Percentiles rank a stretch among this genome's conserved stretches.
Conservation (phyloP, 2,888 invertebrate species). For the Agapetus fuscipes region DNA sequence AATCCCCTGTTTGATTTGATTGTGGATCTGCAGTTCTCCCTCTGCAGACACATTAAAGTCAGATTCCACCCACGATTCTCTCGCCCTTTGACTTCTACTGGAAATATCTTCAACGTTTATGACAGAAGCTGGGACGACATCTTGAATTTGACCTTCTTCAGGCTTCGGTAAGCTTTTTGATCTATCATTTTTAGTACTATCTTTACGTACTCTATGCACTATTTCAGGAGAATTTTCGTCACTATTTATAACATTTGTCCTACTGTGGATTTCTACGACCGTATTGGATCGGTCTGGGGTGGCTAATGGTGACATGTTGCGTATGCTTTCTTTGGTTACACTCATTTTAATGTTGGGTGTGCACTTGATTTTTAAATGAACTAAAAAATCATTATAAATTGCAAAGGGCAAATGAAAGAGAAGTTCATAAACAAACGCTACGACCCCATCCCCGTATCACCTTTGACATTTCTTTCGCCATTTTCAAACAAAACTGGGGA, state of each 20-base stretch:
- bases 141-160: constrained; percentile 6
- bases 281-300: constrained; percentile 12
- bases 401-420: too few relatives aligned
- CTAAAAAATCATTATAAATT: too few relatives aligned
- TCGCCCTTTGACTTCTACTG: constrained; percentile 29
- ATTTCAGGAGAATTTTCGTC: constrained; percentile 11
- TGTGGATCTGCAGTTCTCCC: constrained; percentile 49
- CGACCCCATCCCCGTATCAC: constrained; percentile 8
- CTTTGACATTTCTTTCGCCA: constrained; percentile 20
- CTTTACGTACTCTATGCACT: constrained; percentile 4
- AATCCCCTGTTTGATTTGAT: constrained; percentile 44
- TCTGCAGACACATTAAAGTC: constrained; percentile 47
- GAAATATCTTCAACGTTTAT: constrained; percentile 23
- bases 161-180: constrained; percentile 11
- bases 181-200: constrained; percentile 10
- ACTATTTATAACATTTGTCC: constrained; percentile 9
- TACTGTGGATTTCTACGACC: constrained; percentile 18
- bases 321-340: constrained; percentile 13
- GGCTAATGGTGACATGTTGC: constrained; percentile 11
- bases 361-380: too few relatives aligned
- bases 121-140: constrained; percentile 4
- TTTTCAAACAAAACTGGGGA: constrained; percentile 17
- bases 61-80: constrained; percentile 42
- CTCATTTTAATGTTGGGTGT: constrained; percentile 15
- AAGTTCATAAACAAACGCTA: too few relatives aligned